phyloP scores from a whole-genome alignment of 2,888 invertebrate genomes.

The Serrognathus titanus region DNA sequence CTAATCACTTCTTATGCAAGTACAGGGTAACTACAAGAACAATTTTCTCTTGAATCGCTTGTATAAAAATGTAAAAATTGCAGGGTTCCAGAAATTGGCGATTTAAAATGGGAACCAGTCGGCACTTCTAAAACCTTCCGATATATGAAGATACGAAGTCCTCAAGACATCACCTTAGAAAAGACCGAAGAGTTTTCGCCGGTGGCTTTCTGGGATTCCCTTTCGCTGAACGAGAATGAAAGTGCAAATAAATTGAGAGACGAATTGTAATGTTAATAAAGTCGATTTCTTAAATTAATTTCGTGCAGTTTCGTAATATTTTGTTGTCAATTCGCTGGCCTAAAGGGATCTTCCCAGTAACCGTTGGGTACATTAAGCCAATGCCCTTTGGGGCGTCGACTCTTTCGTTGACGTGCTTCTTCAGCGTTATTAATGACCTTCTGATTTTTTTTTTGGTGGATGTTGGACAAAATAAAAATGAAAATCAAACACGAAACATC shows the following conservation, averaged over 20 bases:
- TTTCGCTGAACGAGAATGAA: conserved; percentile 3
- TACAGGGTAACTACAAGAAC: not conserved
- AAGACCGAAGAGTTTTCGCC: conserved; percentile 5
- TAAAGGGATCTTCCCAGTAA: no score
- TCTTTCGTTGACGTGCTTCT: no score
- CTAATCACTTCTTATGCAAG: conserved; percentile 10
- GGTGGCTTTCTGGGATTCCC: conserved; percentile 9
- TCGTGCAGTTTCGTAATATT: no score
- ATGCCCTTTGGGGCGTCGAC: no score
- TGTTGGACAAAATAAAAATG: no score
- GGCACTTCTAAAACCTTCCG: not conserved
- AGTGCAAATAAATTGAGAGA: conserved; percentile 1
- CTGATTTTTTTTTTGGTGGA: no score
- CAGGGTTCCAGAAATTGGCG: conserved; percentile 6
- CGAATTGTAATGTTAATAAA: conserved; percentile 8
- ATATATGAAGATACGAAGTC: conserved; percentile 5
- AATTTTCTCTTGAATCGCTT: not conserved
- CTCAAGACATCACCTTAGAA: conserved; percentile 2
- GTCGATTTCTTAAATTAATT: no score
- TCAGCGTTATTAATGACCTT: no score
- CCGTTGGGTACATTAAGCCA: no score
- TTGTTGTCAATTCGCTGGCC: no score
- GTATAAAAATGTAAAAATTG: not conserved
- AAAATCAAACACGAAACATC: no score
- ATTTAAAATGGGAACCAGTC: conserved; percentile 7